phyloP scores from a whole-genome alignment of 2,113 vertebrate genomes.

The Calidris pugnax region DNA sequence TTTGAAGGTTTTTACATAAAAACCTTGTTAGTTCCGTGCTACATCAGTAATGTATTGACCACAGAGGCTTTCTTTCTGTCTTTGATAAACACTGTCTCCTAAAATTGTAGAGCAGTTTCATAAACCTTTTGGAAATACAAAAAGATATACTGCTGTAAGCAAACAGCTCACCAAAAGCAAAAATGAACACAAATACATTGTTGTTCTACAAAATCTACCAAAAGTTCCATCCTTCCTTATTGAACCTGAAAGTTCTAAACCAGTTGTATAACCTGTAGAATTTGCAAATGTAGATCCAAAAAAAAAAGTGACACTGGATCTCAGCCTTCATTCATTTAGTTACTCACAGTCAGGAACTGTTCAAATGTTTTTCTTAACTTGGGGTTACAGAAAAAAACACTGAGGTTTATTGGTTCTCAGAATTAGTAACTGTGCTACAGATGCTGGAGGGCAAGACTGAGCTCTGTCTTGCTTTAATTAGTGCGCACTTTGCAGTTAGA shows the following conservation, averaged over 20 bases:
- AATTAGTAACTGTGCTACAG: background rate
- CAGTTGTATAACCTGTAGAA: background rate
- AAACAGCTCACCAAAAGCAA: background rate
- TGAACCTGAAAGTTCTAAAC: background rate
- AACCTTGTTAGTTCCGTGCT: background rate
- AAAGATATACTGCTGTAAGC: background rate
- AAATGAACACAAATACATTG: background rate
- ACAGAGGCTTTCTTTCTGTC: background rate
- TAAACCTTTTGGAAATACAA: background rate
- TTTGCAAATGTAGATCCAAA: background rate
- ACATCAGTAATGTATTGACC: background rate
- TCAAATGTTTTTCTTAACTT: background rate
- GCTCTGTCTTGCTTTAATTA: background rate
- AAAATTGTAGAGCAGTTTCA: background rate
- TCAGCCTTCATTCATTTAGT: background rate
- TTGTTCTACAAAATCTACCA: background rate
- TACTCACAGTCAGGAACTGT: background rate
- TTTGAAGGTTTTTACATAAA: background rate
- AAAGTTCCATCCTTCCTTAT: background rate
- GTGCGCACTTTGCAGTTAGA: background rate
- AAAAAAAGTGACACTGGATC: background rate
- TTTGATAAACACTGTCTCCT: background rate
- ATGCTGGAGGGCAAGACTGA: background rate
- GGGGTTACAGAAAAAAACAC: background rate
- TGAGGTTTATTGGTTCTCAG: background rate